Base-by-base conservation (phyloP, 2,113 vertebrate genomes). In the Romanogobio albipinnatus region DNA sequence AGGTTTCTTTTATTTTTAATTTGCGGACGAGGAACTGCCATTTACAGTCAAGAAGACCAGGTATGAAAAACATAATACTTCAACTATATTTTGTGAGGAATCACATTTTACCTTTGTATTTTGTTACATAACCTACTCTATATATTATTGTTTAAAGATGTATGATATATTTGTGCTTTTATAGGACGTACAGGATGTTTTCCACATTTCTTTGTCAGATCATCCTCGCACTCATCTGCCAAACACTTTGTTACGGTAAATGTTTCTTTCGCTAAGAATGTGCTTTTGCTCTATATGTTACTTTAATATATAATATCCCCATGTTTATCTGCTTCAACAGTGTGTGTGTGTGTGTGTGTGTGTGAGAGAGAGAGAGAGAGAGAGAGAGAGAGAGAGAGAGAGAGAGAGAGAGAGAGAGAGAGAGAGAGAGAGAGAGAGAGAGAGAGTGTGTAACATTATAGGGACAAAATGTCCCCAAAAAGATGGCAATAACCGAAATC, bases 191-290 rank as follows among this genome's bases (percentile, higher is more conserved):
- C 58, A 81, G 3, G 78, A 81, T 66, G 78, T 49, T 11, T 81
- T 51, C 62, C 59, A 19, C 15, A 26, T 9, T 17, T 19, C 6
- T 13, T n/a, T 61, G 33, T 15, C 36, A 43, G 77, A 66, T 64
- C 45, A 9, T 51, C 24, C 24, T 81, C 17, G 8, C 62, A 7
- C n/a, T 81, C 43, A 4, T 66, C 43, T 49, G 4, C 26, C 15
- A 68, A 5, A 26, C 61, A 81, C 26, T 36, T 36, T n/a, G 61
- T 81, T 33, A 53, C 24, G 79, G 79, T 81, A 53, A 81, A 33
- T 19, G 2, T 64, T 64, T 47, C 1, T 80, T 47, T 62, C 1
- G 19, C 5, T 78, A 10, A 58, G 29, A 13, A 62, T 62, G 10
- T 5, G 15, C 15, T 10, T 17, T 71, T 71, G 8, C 0, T 19